Conservation (phyloP, 2,888 invertebrate genomes). For the Nudaria mundana region DNA sequence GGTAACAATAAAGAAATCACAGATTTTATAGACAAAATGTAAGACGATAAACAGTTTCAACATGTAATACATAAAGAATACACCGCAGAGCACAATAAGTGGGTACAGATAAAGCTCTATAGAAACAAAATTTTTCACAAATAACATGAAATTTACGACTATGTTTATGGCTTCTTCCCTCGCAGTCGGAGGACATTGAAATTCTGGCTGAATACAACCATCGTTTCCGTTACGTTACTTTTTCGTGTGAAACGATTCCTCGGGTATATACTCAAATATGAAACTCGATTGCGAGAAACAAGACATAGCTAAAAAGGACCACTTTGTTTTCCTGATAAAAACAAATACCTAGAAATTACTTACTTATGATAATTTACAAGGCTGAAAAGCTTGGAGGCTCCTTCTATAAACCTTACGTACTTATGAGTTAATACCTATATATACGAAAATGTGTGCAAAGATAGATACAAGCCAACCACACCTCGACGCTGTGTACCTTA, state of each 20-base stretch:
- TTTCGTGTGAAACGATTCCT: conserved; percentile 32
- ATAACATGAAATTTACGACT: conserved; percentile 68
- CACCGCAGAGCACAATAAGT: conserved; percentile 29
- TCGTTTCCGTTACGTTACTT: conserved; percentile 37
- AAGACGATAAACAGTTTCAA: background rate
- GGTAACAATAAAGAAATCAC: background rate
- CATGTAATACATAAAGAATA: conserved; percentile 9
- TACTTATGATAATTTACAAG: no score
- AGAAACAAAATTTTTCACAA: conserved; percentile 49
- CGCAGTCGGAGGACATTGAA: conserved; percentile 68
- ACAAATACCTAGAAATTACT: no score
- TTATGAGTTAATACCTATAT: no score
- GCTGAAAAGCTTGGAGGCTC: no score
- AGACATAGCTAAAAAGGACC: background rate
- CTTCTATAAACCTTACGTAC: no score
- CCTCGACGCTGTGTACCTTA: no score
- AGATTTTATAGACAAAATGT: no score
- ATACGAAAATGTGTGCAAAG: no score
- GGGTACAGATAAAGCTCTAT: conserved; percentile 29
- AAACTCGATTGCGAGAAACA: conserved; percentile 4
- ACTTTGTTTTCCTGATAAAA: no score
- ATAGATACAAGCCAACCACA: no score
- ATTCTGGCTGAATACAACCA: conserved; percentile 58
- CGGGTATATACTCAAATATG: conserved; percentile 33
- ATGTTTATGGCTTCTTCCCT: conserved; percentile 64